Base-by-base conservation (phyloP, 2,888 invertebrate species). In the Brachycybe producta region DNA sequence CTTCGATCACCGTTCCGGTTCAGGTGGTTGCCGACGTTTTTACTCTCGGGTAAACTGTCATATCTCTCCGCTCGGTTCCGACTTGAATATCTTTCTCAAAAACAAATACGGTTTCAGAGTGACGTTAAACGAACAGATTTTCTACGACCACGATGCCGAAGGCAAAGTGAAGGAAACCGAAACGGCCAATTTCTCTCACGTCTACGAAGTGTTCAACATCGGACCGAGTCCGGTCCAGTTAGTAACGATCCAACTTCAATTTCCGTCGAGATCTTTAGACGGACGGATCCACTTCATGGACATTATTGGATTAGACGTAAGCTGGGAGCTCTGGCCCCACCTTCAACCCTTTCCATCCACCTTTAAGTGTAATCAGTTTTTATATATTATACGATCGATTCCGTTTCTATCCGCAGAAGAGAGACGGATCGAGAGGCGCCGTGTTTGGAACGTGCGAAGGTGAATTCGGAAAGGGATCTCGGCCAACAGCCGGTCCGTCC, bases 91-190 rank as follows among this genome's bases (percentile, higher is more conserved):
- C n/a, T n/a, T n/a, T n/a, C n/a, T n/a, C n/a, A n/a, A n/a, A n/a
- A n/a, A n/a, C n/a, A n/a, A n/a, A 27, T 42, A 26, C 23, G n/a
- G n/a, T n/a, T n/a, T n/a, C n/a, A 49, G 49, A 8, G 24, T 35
- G 11, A 42, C 42, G 32, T 15, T 28, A 2, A 49, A 42, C 24
- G 49, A 49, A 26, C 49, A 49, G 17, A 19, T 23, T 17, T 49
- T 49, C 34, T 49, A 49, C n/a, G 7, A 23, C 17, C 15, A 32
- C 17, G 23, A 30, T 24, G 32, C 30, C 34, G 21, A 49, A 42
- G 49, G 49, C 4, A 42, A 23, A 7, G 17, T 49, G 5, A 5
- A 42, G 30, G 49, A 42, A 41, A 34, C 28, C 8, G 21, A 23
- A n/a, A 49, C 34, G 5, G 42, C 35, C 15, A 11, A 23, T 5